Percentiles rank a stretch among this genome's conserved stretches.
These are phyloP conservation scores for Sarcophaga caerulescens DNA, from an alignment of 2,888 invertebrate species.

Conservation along the genomic window DNA sequence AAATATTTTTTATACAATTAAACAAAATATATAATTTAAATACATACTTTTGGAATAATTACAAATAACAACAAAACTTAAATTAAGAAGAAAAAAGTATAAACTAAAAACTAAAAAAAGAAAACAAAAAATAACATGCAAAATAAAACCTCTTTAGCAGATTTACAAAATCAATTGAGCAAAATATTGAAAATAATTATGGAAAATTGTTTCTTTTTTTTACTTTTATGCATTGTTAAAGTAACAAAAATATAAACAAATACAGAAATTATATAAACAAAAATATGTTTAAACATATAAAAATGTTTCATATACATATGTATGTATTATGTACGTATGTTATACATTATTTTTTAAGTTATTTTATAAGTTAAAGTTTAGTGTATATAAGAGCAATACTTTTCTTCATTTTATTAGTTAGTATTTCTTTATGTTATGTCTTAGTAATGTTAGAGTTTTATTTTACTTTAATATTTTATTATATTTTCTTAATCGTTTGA, in stretches of 20 bases:
- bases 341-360: conserved; percentile 22
- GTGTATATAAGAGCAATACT: conserved; percentile 53
- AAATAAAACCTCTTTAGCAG: not conserved
- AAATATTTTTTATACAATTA: conserved; percentile 39
- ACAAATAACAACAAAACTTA: conserved; percentile 61
- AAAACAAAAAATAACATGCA: not conserved
- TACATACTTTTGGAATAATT: conserved; percentile 18
- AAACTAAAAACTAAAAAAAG: conserved; percentile 33
- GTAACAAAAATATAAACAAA: not conserved
- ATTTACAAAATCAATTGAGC: not conserved
- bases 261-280: not conserved
- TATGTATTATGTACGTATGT: not conserved
- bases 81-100: conserved; percentile 46
- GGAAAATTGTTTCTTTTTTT: not conserved
- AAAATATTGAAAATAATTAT: not conserved
- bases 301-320: not conserved
- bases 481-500: conserved; percentile 16
- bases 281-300: not conserved
- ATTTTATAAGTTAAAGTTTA: conserved; percentile 31
- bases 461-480: not conserved
- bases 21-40: conserved; percentile 10
- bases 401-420: conserved; percentile 23
- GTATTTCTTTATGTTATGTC: conserved; percentile 28
- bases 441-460: conserved; percentile 46
- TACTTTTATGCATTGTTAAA: not conserved